phyloP scores from a whole-genome alignment of 2,113 vertebrate genomes.

The Pachypanchax playfairii region DNA sequence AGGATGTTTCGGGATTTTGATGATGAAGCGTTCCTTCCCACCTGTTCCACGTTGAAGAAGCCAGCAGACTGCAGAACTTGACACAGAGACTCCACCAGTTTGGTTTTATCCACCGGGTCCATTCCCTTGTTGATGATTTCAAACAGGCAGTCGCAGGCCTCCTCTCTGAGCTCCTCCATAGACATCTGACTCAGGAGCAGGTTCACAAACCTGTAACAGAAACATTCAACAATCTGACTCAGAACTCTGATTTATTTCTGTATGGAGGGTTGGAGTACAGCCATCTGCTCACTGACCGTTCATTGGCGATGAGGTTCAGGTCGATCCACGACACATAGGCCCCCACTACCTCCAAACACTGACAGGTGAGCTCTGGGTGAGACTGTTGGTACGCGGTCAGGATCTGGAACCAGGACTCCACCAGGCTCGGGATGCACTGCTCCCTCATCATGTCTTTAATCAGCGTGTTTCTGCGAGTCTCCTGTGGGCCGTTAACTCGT shows the following conservation, averaged over 20 bases:
- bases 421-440: conserved; percentile 94
- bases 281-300: conserved; percentile 80
- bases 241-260: too few relatives aligned
- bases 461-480: conserved; percentile 92
- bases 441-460: conserved; percentile 97
- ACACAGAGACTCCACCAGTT: conserved; percentile 95
- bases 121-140: conserved; percentile 99
- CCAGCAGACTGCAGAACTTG: conserved; percentile 93
- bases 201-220: conserved; percentile 89
- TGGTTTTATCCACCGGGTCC: conserved; percentile 97
- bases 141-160: conserved; percentile 98
- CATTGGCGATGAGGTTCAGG: conserved; percentile 97
- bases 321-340: conserved; percentile 99
- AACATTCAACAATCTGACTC: too few relatives aligned
- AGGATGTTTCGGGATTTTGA: too few relatives aligned
- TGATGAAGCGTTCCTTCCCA: conserved; percentile 48
- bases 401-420: conserved; percentile 99
- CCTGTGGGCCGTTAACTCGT: conserved; percentile 78
- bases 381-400: conserved; percentile 91
- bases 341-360: conserved; percentile 99
- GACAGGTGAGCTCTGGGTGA: conserved; percentile 96
- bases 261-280: too few relatives aligned
- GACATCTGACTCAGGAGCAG: conserved; percentile 98
- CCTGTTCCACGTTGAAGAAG: conserved; percentile 96
- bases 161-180: conserved; percentile 94